Conservation (phyloP, 2,888 invertebrate genomes). For the Trachelus tabidus region DNA sequence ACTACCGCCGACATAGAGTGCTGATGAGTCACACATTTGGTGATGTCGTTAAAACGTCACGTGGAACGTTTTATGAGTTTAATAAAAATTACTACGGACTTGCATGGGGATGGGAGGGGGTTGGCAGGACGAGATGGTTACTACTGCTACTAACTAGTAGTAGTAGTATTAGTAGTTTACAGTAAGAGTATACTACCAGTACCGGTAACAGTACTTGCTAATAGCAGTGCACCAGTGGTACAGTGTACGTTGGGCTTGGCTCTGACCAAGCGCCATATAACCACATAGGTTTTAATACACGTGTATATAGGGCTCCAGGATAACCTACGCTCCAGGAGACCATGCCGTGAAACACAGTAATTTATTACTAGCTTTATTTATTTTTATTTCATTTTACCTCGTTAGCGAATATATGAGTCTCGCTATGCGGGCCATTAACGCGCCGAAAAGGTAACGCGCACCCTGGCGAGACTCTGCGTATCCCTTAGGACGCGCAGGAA, state of each 20-base stretch:
- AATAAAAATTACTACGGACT: constrained; percentile 47
- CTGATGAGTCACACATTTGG: constrained; percentile 32
- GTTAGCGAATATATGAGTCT: constrained; percentile 35
- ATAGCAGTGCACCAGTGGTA: not conserved
- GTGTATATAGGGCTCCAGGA: not conserved
- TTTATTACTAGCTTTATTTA: constrained; percentile 52
- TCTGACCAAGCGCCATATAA: not conserved
- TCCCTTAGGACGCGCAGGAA: not conserved
- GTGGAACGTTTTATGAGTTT: constrained; percentile 47
- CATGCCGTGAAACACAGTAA: constrained; percentile 36
- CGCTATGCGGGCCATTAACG: not conserved
- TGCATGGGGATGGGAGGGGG: not conserved
- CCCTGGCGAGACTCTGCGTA: not conserved
- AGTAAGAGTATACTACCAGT: too few species aligned
- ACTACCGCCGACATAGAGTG: not conserved
- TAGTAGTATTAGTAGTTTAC: too few species aligned
- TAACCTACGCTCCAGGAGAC: not conserved
- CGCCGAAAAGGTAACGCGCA: not conserved
- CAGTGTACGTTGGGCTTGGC: not conserved
- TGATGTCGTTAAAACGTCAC: constrained; percentile 45
- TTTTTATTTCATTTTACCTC: constrained; percentile 49
- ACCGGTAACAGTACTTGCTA: too few species aligned
- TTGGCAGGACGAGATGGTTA: not conserved
- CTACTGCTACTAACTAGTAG: not conserved
- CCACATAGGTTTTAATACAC: not conserved